phyloP scores from a whole-genome alignment of 2,113 vertebrate genomes.

The Clarias magur region DNA sequence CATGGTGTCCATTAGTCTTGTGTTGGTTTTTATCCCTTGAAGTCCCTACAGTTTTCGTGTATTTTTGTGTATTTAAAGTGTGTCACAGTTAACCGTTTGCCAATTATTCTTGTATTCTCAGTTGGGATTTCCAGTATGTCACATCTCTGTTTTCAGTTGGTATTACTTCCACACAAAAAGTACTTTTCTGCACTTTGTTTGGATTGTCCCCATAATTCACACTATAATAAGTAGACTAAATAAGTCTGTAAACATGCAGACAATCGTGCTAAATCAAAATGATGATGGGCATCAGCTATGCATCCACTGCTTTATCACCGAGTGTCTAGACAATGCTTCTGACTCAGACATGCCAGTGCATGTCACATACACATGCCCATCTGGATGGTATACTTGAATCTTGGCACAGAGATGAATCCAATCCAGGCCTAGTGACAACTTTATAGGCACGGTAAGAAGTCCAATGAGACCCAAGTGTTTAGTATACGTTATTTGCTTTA shows the following conservation, averaged over 20 bases:
- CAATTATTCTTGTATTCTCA: not conserved
- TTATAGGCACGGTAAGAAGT: not conserved
- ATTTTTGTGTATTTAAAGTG: not conserved
- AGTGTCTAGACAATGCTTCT: not conserved
- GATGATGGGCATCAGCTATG: not conserved
- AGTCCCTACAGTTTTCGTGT: too few species aligned
- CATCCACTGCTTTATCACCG: not conserved
- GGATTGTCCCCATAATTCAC: not conserved
- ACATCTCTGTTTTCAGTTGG: not conserved
- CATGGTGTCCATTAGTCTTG: too few species aligned
- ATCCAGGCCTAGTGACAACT: not conserved
- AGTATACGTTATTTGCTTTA: too few species aligned
- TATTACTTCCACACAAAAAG: not conserved
- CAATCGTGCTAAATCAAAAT: not conserved
- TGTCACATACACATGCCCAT: not conserved
- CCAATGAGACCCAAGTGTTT: too few species aligned
- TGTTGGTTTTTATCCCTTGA: too few species aligned
- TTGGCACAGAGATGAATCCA: not conserved
- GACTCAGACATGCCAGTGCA: not conserved
- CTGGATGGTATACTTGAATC: not conserved
- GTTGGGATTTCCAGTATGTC: not conserved
- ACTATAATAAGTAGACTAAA: not conserved
- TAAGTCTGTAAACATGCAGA: not conserved
- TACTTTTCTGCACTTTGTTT: not conserved
- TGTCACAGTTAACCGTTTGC: not conserved